Base-by-base conservation (phyloP, 2,113 vertebrate species). In the Passer domesticus region DNA sequence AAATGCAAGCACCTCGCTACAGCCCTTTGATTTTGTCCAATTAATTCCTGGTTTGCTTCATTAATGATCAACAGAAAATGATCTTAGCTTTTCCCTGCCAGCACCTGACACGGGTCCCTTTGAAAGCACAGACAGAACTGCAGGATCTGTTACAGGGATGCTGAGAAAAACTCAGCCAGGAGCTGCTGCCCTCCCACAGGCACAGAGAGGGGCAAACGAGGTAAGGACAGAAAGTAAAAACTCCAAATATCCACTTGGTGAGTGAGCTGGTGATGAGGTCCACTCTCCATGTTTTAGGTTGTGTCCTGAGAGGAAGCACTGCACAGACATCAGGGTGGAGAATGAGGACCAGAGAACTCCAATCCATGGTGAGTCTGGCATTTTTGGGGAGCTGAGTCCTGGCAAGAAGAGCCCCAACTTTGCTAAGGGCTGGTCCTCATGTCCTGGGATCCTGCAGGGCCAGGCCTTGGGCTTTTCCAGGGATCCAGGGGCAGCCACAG, bases 21-120 rank as follows among this genome's bases (percentile, higher is more conserved):
- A 73, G 35, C 73, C 19, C 73, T 84, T 88, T 94, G 86, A 95
- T 84, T 85, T 62, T 12, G 14, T 16, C 78, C 86, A 95, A 95
- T 95, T 95, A 95, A 92, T 77, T 85, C 82, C 89, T 27, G 18
- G 2, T 33, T 82, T 62, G 37, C 86, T 82, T 85, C 89, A 31
- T 70, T 82, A 94, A 62, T 1, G 4, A 72, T 53, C 60, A 44
- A 15, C 37, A 69, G 85, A 56, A 44, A 90, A 82, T 7, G 66
- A 70, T 53, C 37, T 81, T 0, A 66, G 69, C 52, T 88, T 14
- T 44, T 74, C 41, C 39, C 35, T 77, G 69, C 60, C 78, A 81
- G 33, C 94, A 81, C 43, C 56, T 30, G 39, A 18, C 23, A 25
- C 3, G 2, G 1, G 2, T 11, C 21, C 60, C 82, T 93, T 77